Percentiles rank a stretch among this genome's conserved stretches.
phyloP scores from a whole-genome alignment of 2,113 vertebrate genomes.

The Peromyscus leucopus region DNA sequence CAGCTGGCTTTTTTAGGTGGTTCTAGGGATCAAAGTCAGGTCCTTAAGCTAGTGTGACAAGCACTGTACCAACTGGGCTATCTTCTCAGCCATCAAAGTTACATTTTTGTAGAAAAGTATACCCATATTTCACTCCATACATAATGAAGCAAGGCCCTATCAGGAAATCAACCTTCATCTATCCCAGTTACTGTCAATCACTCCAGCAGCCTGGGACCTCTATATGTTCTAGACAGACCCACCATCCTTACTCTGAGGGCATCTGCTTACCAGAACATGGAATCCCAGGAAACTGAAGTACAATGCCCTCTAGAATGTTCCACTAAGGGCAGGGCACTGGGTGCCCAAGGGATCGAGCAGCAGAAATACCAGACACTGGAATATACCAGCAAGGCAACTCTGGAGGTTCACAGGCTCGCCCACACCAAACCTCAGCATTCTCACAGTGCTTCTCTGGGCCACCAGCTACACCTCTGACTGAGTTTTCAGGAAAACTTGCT shows the following conservation, averaged over 20 bases:
- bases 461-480: neutral
- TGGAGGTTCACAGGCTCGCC: neutral
- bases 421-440: neutral
- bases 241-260: neutral
- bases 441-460: neutral
- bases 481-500: neutral
- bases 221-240: neutral
- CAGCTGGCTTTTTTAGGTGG: neutral
- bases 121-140: neutral
- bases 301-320: neutral
- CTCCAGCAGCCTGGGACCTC: neutral
- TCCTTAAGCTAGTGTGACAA: neutral
- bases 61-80: no score
- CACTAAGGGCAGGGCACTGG: neutral
- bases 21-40: neutral
- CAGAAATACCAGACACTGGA: neutral
- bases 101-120: neutral
- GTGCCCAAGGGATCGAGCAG: no score
- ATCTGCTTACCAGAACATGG: neutral
- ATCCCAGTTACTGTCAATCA: neutral
- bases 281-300: neutral
- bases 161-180: neutral
- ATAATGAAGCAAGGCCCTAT: neutral
- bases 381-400: neutral
- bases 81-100: neutral